Percentiles rank a stretch among this genome's conserved stretches.
phyloP scores from a whole-genome alignment of 2,113 vertebrate genomes.

The Eulemur macaco region DNA sequence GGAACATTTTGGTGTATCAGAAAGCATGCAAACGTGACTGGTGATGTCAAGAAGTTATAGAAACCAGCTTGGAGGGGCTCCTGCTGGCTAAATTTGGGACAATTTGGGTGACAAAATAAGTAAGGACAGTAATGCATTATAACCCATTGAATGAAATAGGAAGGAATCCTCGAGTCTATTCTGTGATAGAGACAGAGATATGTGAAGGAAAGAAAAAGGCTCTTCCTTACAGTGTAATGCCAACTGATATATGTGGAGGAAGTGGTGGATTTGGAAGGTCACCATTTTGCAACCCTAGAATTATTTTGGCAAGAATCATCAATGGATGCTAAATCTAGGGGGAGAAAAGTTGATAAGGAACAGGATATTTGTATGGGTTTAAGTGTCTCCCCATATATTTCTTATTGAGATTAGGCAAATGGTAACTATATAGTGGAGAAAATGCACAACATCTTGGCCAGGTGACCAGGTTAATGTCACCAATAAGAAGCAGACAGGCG shows the following conservation, averaged over 20 bases:
- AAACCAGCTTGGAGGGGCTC: background rate
- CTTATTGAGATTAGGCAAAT: background rate
- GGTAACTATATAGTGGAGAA: background rate
- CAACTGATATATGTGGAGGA: background rate
- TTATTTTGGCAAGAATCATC: slow-evolving; percentile 1
- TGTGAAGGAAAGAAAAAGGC: background rate
- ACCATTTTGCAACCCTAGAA: background rate
- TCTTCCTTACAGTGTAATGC: background rate
- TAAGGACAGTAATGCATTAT: background rate
- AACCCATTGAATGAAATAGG: background rate
- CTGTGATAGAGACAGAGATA: background rate
- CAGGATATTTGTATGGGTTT: background rate
- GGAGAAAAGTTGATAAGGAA: background rate
- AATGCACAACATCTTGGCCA: background rate
- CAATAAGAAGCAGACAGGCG: background rate
- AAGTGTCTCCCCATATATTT: background rate
- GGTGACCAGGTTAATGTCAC: background rate
- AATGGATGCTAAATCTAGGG: background rate
- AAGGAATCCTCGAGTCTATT: background rate
- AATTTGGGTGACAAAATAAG: background rate
- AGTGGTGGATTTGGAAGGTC: background rate
- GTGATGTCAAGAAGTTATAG: slow-evolving; percentile 22
- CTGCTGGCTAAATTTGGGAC: background rate
- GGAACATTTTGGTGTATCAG: slow-evolving; percentile 30
- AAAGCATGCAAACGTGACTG: background rate